Evolutionary conservation across 1,140 invertebrate genomes (phyloP), one percentile per base, ranked within the genome.

Genomic region (Colletes latitarsis): DNA sequence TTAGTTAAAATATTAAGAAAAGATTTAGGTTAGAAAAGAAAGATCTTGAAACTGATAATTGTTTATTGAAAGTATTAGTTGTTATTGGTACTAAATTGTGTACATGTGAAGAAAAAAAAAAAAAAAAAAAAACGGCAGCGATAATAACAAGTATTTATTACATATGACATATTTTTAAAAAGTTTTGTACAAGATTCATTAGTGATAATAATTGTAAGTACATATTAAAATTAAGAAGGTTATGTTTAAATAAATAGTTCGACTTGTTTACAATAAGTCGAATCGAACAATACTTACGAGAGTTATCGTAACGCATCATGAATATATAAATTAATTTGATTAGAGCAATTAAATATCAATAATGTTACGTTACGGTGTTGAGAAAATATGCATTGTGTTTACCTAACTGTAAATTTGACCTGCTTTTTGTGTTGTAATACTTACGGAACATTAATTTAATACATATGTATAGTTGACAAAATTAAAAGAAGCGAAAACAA

Each of bases 391-490:
- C 53, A 57, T 63, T 12, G 39, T 63, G 19, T 69, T 70, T 70
- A 4, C 60, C 19, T 81, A 75, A 75, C 79, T 76, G 73, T 81
- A 77, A 69, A 69, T 68, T 74, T 43, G 43, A 63, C 46, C 55
- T 43, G 6, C n/a, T 58, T 69, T 60, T 10, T 30, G 1, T 19
- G n/a, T 30, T 62, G 2, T 69, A 53, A 63, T 43, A 52, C 19
- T 75, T 46, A 52, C 17, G 19, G 14, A 64, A 64, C 14, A 72
- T 39, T 57, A 68, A 14, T 10, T 8, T 1, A 46, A 53, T 70
- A 46, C 30, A 30, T 30, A 30, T 30, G 9, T 3, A 46, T 39
- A 53, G 21, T 46, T 21, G 43, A 60, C 60, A 12, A 19, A 46
- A 57, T 66, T 52, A 46, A 15, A 62, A 71, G 9, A 53, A 49